A percentile compares a stretch with the other conserved stretches of the same genome.
phyloP scores from a whole-genome alignment of 2,888 invertebrate species.

The Caenorhabditis sinica region DNA sequence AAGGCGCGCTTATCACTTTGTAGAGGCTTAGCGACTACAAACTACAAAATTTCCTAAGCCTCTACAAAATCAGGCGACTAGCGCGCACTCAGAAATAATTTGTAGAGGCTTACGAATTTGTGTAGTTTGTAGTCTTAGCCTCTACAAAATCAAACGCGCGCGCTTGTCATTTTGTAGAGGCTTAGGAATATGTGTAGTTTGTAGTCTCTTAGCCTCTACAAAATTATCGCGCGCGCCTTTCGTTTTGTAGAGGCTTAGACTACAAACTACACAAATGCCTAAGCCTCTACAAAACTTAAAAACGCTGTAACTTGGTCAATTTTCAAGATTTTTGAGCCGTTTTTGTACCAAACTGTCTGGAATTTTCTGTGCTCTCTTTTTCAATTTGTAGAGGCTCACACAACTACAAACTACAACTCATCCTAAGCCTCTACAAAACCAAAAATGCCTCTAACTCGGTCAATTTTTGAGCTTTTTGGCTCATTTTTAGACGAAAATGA shows the following conservation, averaged over 20 bases:
- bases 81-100: background rate
- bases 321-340: no score
- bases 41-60: background rate
- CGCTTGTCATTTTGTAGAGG: background rate
- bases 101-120: background rate
- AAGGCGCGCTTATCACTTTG: background rate
- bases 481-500: background rate
- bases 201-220: background rate
- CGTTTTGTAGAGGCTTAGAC: no score
- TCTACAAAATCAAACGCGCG: background rate
- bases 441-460: background rate
- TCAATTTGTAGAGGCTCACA: no score
- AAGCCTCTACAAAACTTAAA: no score
- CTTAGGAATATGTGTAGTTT: no score
- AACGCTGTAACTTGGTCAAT: no score
- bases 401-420: no score
- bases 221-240: background rate
- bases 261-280: no score
- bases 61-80: background rate
- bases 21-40: conserved; percentile 1
- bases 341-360: no score
- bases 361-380: no score
- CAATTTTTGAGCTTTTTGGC: background rate
- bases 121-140: background rate
- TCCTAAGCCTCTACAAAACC: background rate